A percentile compares a stretch with the other conserved stretches of the same genome.
These are phyloP conservation scores for Baccha elongata DNA, from an alignment of 2,888 invertebrate genomes.

Conservation along the genomic window DNA sequence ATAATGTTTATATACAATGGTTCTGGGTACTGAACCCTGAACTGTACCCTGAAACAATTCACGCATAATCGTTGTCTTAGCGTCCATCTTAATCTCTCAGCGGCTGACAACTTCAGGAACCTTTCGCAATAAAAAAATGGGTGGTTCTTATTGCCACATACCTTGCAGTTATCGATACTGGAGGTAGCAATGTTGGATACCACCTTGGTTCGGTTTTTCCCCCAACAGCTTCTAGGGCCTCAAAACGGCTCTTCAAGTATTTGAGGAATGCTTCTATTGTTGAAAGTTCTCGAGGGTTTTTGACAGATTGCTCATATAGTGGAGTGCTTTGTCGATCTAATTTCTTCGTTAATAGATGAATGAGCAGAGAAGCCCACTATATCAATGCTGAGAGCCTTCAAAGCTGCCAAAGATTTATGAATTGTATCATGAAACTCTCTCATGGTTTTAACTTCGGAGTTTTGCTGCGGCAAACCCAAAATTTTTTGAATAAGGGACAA, in stretches of 20 bases:
- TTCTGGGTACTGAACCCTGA: too few species aligned
- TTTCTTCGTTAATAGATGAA: background rate
- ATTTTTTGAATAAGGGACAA: background rate
- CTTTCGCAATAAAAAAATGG: slow-evolving; percentile 1
- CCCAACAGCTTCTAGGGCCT: slow-evolving; percentile 19
- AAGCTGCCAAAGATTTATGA: too few species aligned
- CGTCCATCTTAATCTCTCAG: too few species aligned
- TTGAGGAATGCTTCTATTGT: slow-evolving; percentile 22
- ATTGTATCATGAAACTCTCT: background rate
- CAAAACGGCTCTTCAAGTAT: slow-evolving; percentile 5
- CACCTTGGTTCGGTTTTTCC: slow-evolving; percentile 1
- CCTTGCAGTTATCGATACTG: slow-evolving; percentile 4
- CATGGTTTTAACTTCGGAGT: background rate
- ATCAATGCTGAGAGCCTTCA: background rate
- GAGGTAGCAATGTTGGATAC: slow-evolving; percentile 5
- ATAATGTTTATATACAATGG: too few species aligned
- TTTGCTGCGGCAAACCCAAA: background rate
- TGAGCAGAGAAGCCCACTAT: background rate
- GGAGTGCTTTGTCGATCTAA: slow-evolving; percentile 15
- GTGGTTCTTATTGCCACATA: background rate
- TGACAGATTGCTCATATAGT: slow-evolving; percentile 22
- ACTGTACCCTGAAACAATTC: too few species aligned
- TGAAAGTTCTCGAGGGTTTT: slow-evolving; percentile 23
- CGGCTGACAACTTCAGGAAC: background rate
- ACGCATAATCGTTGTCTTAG: too few species aligned